Percentiles rank a stretch among this genome's conserved stretches.
Evolutionary conservation across 2,113 vertebrate genomes (phyloP).

Genomic region (Diglossa brunneiventris): DNA sequence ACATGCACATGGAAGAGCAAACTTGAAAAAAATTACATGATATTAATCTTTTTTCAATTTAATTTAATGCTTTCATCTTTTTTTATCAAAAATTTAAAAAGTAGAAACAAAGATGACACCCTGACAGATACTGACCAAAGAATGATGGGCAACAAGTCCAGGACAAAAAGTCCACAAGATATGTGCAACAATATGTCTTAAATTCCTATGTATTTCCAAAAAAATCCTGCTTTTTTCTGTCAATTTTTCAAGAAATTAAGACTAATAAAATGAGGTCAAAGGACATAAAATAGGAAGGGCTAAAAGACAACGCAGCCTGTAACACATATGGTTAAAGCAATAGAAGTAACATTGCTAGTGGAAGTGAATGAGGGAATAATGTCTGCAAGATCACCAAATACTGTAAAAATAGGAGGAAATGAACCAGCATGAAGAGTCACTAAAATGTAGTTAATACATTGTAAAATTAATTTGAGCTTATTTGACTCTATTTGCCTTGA

Average conservation of each 20-base stretch:
- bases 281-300: not conserved
- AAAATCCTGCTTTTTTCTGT: not conserved
- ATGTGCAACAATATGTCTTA: not conserved
- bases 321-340: not conserved
- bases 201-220: not conserved
- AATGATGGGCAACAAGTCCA: not conserved
- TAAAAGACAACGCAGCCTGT: not conserved
- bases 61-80: not conserved
- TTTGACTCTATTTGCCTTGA: not conserved
- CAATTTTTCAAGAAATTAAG: not conserved
- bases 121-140: not conserved
- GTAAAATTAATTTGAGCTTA: not conserved
- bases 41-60: not conserved
- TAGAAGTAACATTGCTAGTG: not conserved
- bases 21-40: not conserved
- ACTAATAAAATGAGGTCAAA: not conserved
- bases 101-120: not conserved
- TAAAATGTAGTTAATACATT: not conserved
- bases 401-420: slow-evolving; percentile 6
- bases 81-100: not conserved
- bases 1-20: not conserved
- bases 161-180: not conserved
- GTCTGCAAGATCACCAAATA: slow-evolving; percentile 38
- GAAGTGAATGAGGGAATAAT: not conserved
- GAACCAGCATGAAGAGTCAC: not conserved